phyloP scores from a whole-genome alignment of 2,113 vertebrate genomes.

The Petaurus breviceps region DNA sequence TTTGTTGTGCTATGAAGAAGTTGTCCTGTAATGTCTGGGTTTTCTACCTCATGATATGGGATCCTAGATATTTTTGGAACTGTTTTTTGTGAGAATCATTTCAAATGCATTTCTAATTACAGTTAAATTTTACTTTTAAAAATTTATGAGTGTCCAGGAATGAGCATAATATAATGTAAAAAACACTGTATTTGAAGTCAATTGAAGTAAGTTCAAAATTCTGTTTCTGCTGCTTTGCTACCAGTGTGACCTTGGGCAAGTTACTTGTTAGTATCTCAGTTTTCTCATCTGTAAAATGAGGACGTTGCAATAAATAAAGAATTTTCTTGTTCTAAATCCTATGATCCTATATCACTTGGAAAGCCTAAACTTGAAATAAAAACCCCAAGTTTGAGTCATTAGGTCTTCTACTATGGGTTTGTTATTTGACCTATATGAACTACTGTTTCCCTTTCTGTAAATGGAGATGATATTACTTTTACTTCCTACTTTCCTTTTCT shows the following conservation, averaged over 20 bases:
- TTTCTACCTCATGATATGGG: no score
- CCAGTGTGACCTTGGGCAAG: neutral
- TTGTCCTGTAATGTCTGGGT: no score
- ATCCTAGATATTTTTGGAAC: no score
- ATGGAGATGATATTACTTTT: neutral
- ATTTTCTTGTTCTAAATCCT: neutral
- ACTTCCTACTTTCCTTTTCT: neutral
- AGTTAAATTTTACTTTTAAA: neutral
- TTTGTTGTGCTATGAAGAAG: no score
- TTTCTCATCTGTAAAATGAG: constrained; percentile 34
- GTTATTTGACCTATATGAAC: neutral
- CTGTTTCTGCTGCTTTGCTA: neutral
- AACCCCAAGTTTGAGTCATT: neutral
- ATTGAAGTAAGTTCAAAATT: neutral
- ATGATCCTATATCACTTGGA: neutral
- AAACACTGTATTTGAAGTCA: neutral
- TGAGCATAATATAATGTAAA: neutral
- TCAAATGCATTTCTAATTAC: neutral
- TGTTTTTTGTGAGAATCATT: no score
- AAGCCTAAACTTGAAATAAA: neutral
- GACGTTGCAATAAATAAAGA: constrained; percentile 16
- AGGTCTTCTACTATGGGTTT: neutral
- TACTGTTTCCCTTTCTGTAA: neutral
- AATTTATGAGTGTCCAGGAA: neutral
- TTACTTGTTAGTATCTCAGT: neutral